Percentiles rank a stretch among this genome's conserved stretches.
Conservation (phyloP, 1,140 invertebrate species). For the Drosophila truncata region DNA sequence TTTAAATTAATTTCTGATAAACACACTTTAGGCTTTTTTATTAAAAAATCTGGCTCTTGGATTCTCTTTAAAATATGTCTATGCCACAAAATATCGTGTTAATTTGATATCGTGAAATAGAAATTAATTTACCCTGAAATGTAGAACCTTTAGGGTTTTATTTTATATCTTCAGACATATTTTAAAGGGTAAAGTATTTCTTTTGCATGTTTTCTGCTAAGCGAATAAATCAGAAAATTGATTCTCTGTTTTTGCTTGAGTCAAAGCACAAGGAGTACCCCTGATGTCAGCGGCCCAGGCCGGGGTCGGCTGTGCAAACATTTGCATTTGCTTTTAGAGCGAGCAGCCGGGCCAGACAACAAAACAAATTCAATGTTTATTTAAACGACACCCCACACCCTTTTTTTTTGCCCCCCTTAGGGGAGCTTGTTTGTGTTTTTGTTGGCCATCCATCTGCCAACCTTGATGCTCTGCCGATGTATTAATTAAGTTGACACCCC, state of each 20-base stretch:
- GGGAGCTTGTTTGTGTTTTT: constrained; percentile 10
- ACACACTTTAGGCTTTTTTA: not conserved
- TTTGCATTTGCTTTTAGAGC: constrained; percentile 77
- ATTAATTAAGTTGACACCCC: constrained; percentile 55
- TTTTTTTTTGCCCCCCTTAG: not conserved
- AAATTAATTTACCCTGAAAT: not conserved
- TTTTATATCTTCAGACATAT: not conserved
- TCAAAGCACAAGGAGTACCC: constrained; percentile 11
- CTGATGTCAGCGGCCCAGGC: constrained; percentile 8
- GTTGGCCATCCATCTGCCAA: constrained; percentile 33
- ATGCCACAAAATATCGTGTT: not conserved
- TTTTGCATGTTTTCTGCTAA: not conserved
- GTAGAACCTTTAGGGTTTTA: not conserved
- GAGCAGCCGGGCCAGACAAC: constrained; percentile 34
- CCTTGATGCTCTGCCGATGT: constrained; percentile 31
- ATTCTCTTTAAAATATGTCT: not conserved
- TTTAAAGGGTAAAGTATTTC: not conserved
- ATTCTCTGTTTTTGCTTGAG: not conserved
- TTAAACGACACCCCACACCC: constrained; percentile 48
- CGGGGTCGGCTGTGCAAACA: constrained; percentile 36
- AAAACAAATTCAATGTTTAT: constrained; percentile 69
- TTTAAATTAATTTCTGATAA: not conserved
- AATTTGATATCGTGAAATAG: not conserved
- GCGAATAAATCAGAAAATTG: constrained; percentile 4
- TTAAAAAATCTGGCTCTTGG: not conserved